phyloP scores from a whole-genome alignment of 2,888 invertebrate genomes.

The Meiosimyza platycephala region DNA sequence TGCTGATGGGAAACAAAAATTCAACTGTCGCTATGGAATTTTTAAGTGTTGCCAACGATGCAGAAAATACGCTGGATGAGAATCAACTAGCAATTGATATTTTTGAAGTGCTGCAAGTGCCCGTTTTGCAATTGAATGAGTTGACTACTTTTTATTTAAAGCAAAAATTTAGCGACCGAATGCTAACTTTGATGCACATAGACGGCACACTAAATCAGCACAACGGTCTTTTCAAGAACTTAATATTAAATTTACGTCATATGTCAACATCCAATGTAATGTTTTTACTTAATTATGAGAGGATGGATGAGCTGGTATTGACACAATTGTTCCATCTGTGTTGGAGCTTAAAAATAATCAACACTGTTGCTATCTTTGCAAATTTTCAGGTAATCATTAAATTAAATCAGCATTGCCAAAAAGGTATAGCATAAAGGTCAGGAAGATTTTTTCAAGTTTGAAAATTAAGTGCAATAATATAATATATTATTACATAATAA shows the following conservation, averaged over 20 bases:
- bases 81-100: conserved; percentile 38
- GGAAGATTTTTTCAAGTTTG: too few relatives aligned
- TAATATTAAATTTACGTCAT: conserved; percentile 51
- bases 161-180: conserved; percentile 42
- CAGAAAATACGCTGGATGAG: background rate
- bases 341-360: conserved; percentile 53
- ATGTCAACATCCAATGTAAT: conserved; percentile 54
- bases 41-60: conserved; percentile 25
- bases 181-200: conserved; percentile 52
- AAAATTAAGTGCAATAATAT: too few relatives aligned
- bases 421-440: too few relatives aligned
- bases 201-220: conserved; percentile 43
- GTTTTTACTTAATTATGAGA: conserved; percentile 48
- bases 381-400: conserved; percentile 49
- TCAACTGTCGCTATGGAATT: conserved; percentile 36
- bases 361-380: conserved; percentile 52
- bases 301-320: conserved; percentile 38
- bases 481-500: too few relatives aligned
- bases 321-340: conserved; percentile 50
- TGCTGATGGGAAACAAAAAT: conserved; percentile 46
- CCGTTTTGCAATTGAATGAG: conserved; percentile 54
- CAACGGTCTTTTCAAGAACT: conserved; percentile 45
- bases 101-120: conserved; percentile 47
- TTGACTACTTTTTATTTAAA: conserved; percentile 48
- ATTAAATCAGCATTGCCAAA: too few relatives aligned